A percentile compares a stretch with the other conserved stretches of the same genome.
Evolutionary conservation across 2,888 invertebrate species (phyloP).

Genomic region (Mesorhabditis belari): DNA sequence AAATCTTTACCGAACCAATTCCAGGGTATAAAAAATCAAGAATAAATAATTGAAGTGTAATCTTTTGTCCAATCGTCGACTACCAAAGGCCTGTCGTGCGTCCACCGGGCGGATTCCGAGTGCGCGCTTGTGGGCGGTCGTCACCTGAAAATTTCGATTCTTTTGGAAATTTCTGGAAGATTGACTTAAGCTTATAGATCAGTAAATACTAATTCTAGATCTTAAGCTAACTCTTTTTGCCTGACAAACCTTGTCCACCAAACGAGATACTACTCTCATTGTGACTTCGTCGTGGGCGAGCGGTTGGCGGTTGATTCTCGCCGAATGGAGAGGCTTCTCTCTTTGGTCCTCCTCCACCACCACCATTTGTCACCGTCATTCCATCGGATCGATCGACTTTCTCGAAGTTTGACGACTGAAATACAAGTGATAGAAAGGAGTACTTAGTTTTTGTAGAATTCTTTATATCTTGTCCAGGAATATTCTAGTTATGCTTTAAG

Average conservation of each 20-base stretch:
- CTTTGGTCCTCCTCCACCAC: background rate
- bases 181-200: background rate
- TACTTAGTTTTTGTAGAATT: too few relatives aligned
- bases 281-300: background rate
- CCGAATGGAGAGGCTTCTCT: background rate
- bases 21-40: too few relatives aligned
- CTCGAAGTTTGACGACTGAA: constrained; percentile 7
- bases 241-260: background rate
- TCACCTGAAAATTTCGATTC: background rate
- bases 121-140: background rate
- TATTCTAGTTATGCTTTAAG: too few relatives aligned
- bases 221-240: background rate
- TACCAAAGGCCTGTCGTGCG: constrained; percentile 21
- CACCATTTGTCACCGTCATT: background rate
- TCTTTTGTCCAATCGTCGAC: background rate
- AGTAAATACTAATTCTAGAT: too few relatives aligned
- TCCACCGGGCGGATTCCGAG: constrained; percentile 32
- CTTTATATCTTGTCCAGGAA: too few relatives aligned
- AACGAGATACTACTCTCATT: background rate
- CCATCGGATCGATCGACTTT: constrained; percentile 8
- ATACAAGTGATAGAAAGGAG: background rate
- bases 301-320: background rate
- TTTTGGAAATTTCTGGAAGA: too few relatives aligned
- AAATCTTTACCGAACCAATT: too few relatives aligned
- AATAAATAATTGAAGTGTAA: too few relatives aligned